phyloP scores from a whole-genome alignment of 2,113 vertebrate genomes.

The Atlantisia rogersi region DNA sequence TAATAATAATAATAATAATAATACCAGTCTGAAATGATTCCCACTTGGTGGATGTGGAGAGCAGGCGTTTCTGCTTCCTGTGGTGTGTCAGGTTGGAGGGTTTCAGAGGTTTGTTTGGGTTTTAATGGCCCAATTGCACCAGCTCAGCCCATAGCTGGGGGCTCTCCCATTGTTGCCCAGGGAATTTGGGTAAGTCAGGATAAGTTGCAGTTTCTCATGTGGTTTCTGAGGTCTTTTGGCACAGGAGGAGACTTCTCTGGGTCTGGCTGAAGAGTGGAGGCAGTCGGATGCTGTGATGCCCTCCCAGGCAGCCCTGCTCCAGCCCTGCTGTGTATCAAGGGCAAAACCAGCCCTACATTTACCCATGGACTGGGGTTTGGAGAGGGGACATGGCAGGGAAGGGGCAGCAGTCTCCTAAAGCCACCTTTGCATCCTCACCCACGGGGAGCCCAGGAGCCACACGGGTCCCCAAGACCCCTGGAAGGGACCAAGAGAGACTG shows the following conservation, averaged over 20 bases:
- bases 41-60: background rate
- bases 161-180: background rate
- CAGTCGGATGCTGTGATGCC: background rate
- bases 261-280: background rate
- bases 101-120: background rate
- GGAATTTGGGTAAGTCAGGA: background rate
- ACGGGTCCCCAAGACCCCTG: fast-evolving
- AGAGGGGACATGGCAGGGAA: background rate
- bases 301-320: background rate
- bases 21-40: conserved; percentile 1
- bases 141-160: background rate
- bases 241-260: background rate
- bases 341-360: background rate
- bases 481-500: background rate
- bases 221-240: background rate
- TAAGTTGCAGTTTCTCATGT: background rate
- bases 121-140: background rate
- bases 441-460: background rate
- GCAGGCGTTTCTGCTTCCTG: background rate
- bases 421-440: fast-evolving
- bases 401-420: background rate
- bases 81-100: background rate
- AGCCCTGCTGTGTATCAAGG: fast-evolving
- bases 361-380: fast-evolving
- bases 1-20: conserved; percentile 21